phyloP scores from a whole-genome alignment of 2,888 invertebrate species.

The Anoncus sp. region DNA sequence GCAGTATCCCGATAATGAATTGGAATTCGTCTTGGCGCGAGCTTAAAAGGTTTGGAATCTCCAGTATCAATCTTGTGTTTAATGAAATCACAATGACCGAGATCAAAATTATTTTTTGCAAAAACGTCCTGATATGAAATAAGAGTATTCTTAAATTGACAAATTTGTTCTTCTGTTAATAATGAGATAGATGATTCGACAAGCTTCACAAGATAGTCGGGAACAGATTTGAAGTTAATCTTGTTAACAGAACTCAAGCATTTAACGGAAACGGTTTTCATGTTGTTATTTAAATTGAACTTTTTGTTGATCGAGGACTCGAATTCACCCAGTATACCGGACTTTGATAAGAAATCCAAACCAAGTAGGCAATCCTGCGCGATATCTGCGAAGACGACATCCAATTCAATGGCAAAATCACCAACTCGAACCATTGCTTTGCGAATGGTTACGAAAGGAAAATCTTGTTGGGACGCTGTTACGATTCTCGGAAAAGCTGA shows the following conservation, averaged over 20 bases:
- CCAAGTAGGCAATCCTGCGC: background rate
- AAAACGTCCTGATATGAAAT: background rate
- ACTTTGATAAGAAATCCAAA: slow-evolving; percentile 7
- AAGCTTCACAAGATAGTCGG: background rate
- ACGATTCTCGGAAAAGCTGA: background rate
- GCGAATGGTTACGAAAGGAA: slow-evolving; percentile 1
- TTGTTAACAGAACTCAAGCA: background rate
- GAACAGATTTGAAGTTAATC: background rate
- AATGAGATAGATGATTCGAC: background rate
- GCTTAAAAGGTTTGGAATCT: slow-evolving; percentile 14
- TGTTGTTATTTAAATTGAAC: background rate
- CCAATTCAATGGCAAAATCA: background rate
- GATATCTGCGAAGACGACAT: slow-evolving; percentile 13
- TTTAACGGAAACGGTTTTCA: background rate
- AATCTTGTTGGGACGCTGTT: slow-evolving; percentile 3
- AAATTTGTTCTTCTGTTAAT: background rate
- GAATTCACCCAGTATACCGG: slow-evolving; percentile 8
- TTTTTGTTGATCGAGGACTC: background rate
- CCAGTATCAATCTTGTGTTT: slow-evolving; percentile 21
- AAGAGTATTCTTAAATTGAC: background rate
- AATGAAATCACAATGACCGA: slow-evolving; percentile 7
- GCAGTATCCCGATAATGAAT: slow-evolving; percentile 6
- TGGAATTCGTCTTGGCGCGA: slow-evolving; percentile 13
- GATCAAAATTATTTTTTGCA: background rate
- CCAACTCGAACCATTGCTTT: background rate